Conservation (phyloP, 2,113 vertebrate species). For the Gopherus flavomarginatus region DNA sequence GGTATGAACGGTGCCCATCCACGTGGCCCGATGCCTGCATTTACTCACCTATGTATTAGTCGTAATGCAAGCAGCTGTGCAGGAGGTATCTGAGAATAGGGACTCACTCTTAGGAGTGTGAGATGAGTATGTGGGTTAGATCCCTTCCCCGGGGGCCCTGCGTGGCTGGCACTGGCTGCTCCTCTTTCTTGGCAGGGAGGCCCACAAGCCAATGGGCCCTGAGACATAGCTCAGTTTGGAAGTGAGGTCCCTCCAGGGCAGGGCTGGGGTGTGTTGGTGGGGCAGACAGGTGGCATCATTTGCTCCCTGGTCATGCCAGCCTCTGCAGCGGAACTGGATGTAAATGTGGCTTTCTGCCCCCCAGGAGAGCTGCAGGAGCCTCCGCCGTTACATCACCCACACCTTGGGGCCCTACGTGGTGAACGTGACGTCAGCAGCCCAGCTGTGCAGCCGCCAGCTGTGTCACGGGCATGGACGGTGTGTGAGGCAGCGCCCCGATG, state of each 20-base stretch:
- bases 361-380: slow-evolving; percentile 84
- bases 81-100: not conserved
- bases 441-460: slow-evolving; percentile 77
- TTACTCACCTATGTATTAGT: not conserved
- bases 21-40: not conserved
- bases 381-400: slow-evolving; percentile 81
- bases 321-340: not conserved
- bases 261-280: not conserved
- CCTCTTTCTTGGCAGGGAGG: not conserved
- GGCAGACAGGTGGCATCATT: fast-evolving
- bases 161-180: not conserved
- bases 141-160: not conserved
- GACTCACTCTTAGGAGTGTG: not conserved
- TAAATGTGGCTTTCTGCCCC: not conserved
- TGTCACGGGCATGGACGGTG: slow-evolving; percentile 87
- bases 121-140: not conserved
- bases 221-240: not conserved
- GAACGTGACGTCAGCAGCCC: slow-evolving; percentile 76
- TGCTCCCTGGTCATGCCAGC: not conserved
- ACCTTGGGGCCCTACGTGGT: slow-evolving; percentile 85
- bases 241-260: not conserved
- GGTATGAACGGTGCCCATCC: not conserved
- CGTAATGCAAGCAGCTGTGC: not conserved
- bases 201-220: not conserved
- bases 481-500: slow-evolving; percentile 49